Conservation (phyloP, 2,888 invertebrate species). For the Diaprepes abbreviatus region DNA sequence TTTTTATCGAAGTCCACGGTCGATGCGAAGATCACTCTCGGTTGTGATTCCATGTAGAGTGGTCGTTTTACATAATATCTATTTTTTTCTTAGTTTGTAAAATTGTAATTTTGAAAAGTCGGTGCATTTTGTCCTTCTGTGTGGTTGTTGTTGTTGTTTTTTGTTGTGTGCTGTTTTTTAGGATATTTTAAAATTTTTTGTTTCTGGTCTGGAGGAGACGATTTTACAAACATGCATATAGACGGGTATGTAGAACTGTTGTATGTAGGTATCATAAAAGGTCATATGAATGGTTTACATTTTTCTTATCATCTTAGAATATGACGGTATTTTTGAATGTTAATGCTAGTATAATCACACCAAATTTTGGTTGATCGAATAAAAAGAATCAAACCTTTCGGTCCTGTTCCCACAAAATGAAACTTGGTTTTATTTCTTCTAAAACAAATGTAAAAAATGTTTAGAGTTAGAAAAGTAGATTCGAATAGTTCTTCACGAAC, state of each 20-base stretch:
- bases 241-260: constrained; percentile 34
- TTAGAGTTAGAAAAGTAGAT: too few species aligned
- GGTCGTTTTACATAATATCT: neutral
- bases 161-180: constrained; percentile 28
- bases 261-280: too few species aligned
- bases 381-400: too few species aligned
- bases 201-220: constrained; percentile 47
- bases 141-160: constrained; percentile 26
- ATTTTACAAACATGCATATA: constrained; percentile 39
- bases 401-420: too few species aligned
- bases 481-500: too few species aligned
- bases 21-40: constrained; percentile 32
- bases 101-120: constrained; percentile 8
- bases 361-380: too few species aligned
- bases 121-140: constrained; percentile 4
- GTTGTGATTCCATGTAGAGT: constrained; percentile 1
- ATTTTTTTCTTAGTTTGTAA: constrained; percentile 18
- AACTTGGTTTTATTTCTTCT: too few species aligned
- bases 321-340: too few species aligned
- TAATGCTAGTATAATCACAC: too few species aligned
- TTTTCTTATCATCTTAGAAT: too few species aligned
- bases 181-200: constrained; percentile 22
- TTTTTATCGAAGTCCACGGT: constrained; percentile 30
- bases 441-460: too few species aligned
- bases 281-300: too few species aligned